A percentile compares a stretch with the other conserved stretches of the same genome.
These are phyloP conservation scores for Lamellibrachia columna DNA, from an alignment of 2,888 invertebrate genomes.

Conservation along the genomic window DNA sequence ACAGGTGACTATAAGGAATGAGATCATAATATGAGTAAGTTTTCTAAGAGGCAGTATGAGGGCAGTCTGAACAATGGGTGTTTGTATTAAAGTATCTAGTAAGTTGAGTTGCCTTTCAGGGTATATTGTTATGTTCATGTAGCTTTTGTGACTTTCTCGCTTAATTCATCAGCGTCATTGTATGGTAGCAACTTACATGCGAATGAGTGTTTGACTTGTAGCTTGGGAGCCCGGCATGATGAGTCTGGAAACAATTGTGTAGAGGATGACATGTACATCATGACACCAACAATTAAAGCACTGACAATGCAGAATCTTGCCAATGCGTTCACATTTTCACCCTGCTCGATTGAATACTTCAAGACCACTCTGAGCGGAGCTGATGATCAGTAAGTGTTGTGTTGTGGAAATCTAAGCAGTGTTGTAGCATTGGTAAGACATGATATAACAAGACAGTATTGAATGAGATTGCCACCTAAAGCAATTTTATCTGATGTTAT, in stretches of 20 bases:
- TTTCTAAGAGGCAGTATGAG: no score
- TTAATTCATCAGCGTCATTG: no score
- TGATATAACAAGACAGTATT: not conserved
- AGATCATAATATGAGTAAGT: no score
- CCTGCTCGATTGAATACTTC: not conserved
- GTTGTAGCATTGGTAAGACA: not conserved
- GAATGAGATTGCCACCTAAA: no score
- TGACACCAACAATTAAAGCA: not conserved
- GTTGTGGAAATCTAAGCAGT: not conserved
- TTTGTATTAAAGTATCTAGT: no score
- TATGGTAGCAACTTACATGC: not conserved
- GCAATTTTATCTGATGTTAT: no score
- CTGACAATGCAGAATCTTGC: not conserved
- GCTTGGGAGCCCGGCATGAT: not conserved
- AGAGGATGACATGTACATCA: not conserved
- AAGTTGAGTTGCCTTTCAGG: no score
- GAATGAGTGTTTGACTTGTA: not conserved
- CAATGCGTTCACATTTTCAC: not conserved
- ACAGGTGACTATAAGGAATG: no score
- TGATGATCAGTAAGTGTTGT: not conserved
- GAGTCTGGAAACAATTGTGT: not conserved
- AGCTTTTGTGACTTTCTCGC: no score
- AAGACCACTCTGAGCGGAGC: not conserved
- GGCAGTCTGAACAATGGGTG: no score
- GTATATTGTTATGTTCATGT: no score